Conservation (phyloP, 2,797 vertebrate genomes). For the Nannoperca australis region DNA sequence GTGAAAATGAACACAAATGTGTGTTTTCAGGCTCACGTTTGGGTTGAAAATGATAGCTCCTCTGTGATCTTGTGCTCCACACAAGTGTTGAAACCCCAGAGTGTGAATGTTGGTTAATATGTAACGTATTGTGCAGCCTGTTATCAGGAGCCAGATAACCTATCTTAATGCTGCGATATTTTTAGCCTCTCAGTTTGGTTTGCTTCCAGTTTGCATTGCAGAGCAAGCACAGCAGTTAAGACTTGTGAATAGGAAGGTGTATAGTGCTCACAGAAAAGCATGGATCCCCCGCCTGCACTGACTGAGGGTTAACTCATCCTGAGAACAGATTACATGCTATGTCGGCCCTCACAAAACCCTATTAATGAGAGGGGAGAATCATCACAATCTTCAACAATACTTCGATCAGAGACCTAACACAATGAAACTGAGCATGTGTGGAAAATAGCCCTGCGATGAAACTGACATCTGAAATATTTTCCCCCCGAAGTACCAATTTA, state of each 20-base stretch:
- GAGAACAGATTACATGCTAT: slow-evolving; percentile 59
- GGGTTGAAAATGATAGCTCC: slow-evolving; percentile 8
- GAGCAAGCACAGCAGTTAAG: slow-evolving; percentile 44
- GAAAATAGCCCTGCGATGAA: slow-evolving; percentile 71
- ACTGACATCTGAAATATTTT: slow-evolving; percentile 76
- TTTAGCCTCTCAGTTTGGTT: slow-evolving; percentile 59
- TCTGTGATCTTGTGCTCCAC: slow-evolving; percentile 18
- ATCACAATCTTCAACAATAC: slow-evolving; percentile 74
- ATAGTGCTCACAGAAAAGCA: slow-evolving; percentile 34
- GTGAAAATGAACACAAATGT: background rate
- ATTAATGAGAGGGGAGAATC: slow-evolving; percentile 66
- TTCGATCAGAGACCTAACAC: slow-evolving; percentile 70
- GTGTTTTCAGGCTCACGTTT: background rate
- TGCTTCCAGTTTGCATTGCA: slow-evolving; percentile 61
- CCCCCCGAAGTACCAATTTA: slow-evolving; percentile 70
- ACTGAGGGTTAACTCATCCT: slow-evolving; percentile 53
- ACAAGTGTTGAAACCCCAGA: slow-evolving; percentile 44
- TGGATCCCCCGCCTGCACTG: slow-evolving; percentile 12
- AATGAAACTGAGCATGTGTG: slow-evolving; percentile 72
- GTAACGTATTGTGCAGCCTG: slow-evolving; percentile 67
- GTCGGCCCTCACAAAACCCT: slow-evolving; percentile 56
- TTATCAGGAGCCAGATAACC: slow-evolving; percentile 71
- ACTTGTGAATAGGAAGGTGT: slow-evolving; percentile 44
- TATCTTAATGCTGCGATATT: slow-evolving; percentile 69
- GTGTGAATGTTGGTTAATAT: slow-evolving; percentile 76